These are phyloP conservation scores for Lycodopsis pacificus DNA, from an alignment of 2,797 vertebrate species.

Conservation along the genomic window DNA sequence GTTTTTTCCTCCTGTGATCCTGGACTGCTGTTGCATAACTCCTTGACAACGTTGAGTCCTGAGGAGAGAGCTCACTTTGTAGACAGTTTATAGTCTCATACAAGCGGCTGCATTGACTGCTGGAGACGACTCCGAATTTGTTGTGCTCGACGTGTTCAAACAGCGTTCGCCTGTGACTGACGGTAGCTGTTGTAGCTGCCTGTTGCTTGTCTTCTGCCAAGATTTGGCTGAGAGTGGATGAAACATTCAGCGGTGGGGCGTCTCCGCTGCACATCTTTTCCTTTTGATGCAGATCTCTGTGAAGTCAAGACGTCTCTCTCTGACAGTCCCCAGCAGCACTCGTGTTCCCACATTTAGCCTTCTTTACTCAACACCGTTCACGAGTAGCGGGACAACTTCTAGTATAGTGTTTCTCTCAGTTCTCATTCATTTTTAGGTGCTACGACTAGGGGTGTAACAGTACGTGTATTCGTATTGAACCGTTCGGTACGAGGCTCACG, in stretches of 20 bases:
- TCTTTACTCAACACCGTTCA: not conserved
- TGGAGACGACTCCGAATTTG: not conserved
- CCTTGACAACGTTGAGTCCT: conserved; percentile 9
- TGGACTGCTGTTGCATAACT: conserved; percentile 34
- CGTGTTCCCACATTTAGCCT: conserved; percentile 1
- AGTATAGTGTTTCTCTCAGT: not conserved
- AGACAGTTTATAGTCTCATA: not conserved
- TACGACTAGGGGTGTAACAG: no score
- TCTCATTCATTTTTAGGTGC: not conserved
- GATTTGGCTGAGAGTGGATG: conserved; percentile 23
- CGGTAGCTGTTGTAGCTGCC: conserved; percentile 13
- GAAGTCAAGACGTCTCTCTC: not conserved
- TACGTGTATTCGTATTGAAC: no score
- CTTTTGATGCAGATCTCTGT: conserved; percentile 3
- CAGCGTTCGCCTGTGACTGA: not conserved
- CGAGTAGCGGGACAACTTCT: not conserved
- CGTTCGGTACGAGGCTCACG: no score
- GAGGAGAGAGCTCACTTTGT: conserved; percentile 11
- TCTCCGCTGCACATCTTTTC: conserved; percentile 3
- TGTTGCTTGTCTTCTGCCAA: conserved; percentile 41
- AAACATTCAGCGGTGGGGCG: conserved; percentile 24
- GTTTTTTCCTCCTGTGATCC: conserved; percentile 19
- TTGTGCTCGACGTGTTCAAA: conserved; percentile 9
- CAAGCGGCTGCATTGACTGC: not conserved
- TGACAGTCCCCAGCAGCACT: not conserved